Conservation (phyloP, 2,888 invertebrate species). For the Coremacera marginata region DNA sequence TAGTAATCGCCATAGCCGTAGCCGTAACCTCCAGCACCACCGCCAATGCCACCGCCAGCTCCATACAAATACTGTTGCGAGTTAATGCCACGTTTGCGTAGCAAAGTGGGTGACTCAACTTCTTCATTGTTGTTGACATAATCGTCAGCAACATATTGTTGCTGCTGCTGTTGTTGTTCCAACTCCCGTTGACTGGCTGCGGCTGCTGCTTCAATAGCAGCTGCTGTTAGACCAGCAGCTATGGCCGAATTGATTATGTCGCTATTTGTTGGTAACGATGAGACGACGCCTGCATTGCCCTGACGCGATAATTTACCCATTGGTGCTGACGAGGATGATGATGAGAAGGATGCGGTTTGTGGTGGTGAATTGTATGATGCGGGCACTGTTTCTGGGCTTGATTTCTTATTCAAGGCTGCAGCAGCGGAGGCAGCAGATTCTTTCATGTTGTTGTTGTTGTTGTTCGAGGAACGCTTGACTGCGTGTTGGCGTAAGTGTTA, state of each 20-base stretch:
- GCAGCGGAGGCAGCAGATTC: conserved; percentile 41
- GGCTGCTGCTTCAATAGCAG: conserved; percentile 61
- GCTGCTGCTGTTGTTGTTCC: conserved; percentile 51
- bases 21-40: conserved; percentile 24
- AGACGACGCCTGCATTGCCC: conserved; percentile 45
- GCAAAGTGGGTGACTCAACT: conserved; percentile 55
- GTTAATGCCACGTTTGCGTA: conserved; percentile 66
- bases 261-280: conserved; percentile 57
- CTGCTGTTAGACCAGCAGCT: conserved; percentile 53
- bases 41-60: conserved; percentile 17
- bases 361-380: conserved; percentile 61
- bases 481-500: neutral
- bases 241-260: conserved; percentile 57
- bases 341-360: conserved; percentile 19
- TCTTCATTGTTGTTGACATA: conserved; percentile 50
- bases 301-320: conserved; percentile 25
- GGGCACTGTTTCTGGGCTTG: conserved; percentile 64
- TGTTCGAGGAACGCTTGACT: conserved; percentile 59
- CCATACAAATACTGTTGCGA: conserved; percentile 54
- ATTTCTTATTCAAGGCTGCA: conserved; percentile 57
- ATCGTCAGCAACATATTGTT: conserved; percentile 39
- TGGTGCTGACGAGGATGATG: conserved; percentile 23
- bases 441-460: conserved; percentile 42
- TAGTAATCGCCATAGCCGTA: conserved; percentile 42
- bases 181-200: conserved; percentile 56